Conservation (phyloP, 2,888 invertebrate species). For the Acleris laterana region DNA sequence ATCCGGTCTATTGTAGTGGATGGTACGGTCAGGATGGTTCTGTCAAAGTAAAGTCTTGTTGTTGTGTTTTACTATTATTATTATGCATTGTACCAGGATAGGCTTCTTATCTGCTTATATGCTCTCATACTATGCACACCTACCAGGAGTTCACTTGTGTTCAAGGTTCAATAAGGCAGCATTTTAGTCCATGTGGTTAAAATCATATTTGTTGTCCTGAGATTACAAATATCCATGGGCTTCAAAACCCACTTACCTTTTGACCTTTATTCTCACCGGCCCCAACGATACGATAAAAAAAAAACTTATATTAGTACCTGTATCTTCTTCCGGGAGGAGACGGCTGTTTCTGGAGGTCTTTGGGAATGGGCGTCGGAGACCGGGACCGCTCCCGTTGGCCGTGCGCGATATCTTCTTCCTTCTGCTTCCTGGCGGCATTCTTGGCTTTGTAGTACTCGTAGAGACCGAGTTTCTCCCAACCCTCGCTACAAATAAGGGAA, state of each 20-base stretch:
- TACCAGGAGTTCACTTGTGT: no score
- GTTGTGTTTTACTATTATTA: no score
- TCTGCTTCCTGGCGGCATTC: constrained; percentile 94
- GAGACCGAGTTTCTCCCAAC: constrained; percentile 98
- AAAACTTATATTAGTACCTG: constrained; percentile 63
- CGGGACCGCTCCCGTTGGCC: constrained; percentile 89
- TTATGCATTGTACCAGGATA: no score
- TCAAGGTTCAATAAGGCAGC: no score
- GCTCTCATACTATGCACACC: no score
- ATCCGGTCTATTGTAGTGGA: constrained; percentile 33
- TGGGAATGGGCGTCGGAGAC: constrained; percentile 92
- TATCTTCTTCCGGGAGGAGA: constrained; percentile 91
- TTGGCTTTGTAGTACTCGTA: constrained; percentile 99
- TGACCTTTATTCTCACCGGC: no score
- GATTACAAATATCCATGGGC: no score
- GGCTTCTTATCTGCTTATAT: no score
- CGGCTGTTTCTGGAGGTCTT: constrained; percentile 88
- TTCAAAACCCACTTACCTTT: no score
- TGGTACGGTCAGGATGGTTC: constrained; percentile 32
- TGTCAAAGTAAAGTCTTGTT: constrained; percentile 33
- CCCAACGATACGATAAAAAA: not conserved
- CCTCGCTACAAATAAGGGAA: constrained; percentile 87
- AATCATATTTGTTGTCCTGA: no score
- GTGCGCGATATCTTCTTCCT: constrained; percentile 91
- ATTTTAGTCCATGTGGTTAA: no score